These are phyloP conservation scores for Andrena marginata DNA, from an alignment of 2,888 invertebrate species.

Conservation along the genomic window DNA sequence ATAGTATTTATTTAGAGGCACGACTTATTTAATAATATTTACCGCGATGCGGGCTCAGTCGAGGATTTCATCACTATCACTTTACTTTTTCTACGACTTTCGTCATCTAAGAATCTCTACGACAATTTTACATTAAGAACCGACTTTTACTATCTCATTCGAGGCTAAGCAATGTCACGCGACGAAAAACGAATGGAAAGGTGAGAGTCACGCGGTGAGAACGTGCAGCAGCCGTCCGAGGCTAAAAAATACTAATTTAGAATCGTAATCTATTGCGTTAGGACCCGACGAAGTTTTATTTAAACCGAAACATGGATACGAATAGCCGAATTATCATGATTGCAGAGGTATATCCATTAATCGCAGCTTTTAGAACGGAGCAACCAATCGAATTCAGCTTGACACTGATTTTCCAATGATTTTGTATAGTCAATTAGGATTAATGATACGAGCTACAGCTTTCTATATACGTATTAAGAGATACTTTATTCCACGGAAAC, in stretches of 20 bases:
- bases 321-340: slow-evolving; percentile 19
- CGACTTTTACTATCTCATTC: slow-evolving; percentile 6
- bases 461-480: slow-evolving; percentile 24
- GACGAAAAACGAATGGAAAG: slow-evolving; percentile 7
- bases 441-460: slow-evolving; percentile 17
- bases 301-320: slow-evolving; percentile 13
- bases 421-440: slow-evolving; percentile 31
- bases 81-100: neutral
- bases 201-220: slow-evolving; percentile 25
- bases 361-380: slow-evolving; percentile 12
- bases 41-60: slow-evolving; percentile 32
- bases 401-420: slow-evolving; percentile 20
- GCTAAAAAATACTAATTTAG: slow-evolving; percentile 73
- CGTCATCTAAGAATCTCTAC: slow-evolving; percentile 2
- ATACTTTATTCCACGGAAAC: slow-evolving; percentile 22
- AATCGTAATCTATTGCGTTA: slow-evolving; percentile 42
- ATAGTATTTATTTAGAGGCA: neutral
- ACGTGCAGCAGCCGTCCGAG: slow-evolving; percentile 74
- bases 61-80: slow-evolving; percentile 1
- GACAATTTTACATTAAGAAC: slow-evolving; percentile 8
- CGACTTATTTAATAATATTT: neutral
- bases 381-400: slow-evolving; percentile 8
- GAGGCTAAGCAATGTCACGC: slow-evolving; percentile 16
- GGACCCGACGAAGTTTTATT: slow-evolving; percentile 29
- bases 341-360: neutral